phyloP scores from a whole-genome alignment of 2,113 vertebrate species.

The Petromus typicus region DNA sequence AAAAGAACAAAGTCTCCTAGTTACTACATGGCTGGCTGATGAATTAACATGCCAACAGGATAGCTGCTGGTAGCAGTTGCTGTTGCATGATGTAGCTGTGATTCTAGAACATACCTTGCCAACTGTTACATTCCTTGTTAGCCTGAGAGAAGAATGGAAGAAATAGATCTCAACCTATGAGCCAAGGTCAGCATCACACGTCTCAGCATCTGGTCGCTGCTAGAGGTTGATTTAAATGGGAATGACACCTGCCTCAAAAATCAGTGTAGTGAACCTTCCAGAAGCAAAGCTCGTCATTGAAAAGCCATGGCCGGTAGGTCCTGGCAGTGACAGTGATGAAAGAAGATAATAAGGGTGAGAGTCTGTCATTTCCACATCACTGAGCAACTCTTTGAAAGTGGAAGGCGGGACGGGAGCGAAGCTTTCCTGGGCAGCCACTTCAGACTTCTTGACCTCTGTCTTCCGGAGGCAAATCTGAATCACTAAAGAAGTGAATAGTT shows the following conservation, averaged over 20 bases:
- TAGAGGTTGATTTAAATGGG: not conserved
- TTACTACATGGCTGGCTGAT: not conserved
- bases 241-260: not conserved
- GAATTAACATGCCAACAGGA: not conserved
- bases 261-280: not conserved
- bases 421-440: not conserved
- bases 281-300: not conserved
- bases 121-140: not conserved
- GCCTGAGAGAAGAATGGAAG: not conserved
- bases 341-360: not conserved
- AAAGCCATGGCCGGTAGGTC: not conserved
- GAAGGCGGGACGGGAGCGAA: rapidly evolving
- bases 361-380: not conserved
- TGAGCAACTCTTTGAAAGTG: not conserved
- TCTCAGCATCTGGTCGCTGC: not conserved
- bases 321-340: not conserved
- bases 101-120: not conserved
- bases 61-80: not conserved
- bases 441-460: not conserved
- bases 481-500: not conserved
- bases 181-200: not conserved
- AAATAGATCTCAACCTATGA: not conserved
- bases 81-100: not conserved
- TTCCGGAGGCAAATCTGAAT: not conserved
- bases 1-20: not conserved